Conservation (phyloP, 2,113 vertebrate species). For the Phyllopteryx taeniolatus region DNA sequence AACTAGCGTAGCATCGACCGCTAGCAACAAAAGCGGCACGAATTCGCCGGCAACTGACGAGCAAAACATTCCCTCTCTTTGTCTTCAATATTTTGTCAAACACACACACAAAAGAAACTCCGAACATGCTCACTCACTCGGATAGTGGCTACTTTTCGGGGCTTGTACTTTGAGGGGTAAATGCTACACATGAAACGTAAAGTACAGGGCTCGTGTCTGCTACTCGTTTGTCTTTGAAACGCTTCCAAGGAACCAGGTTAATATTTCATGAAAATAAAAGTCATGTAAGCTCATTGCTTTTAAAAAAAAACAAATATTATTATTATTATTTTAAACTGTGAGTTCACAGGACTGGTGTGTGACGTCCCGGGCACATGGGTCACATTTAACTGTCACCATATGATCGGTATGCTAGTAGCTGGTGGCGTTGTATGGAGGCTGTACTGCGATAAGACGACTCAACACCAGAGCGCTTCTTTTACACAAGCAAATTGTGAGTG, state of each 20-base stretch:
- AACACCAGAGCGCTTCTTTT: background rate
- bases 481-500: background rate
- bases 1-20: conserved; percentile 37
- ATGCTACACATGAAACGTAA: background rate
- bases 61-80: background rate
- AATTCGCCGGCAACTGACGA: background rate
- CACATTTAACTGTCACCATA: conserved; percentile 1
- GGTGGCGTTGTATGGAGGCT: background rate
- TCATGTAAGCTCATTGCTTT: background rate
- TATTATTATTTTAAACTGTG: background rate
- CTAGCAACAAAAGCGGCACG: conserved; percentile 6
- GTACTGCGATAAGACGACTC: background rate
- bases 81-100: background rate
- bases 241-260: background rate
- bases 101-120: background rate
- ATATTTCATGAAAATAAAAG: background rate
- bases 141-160: background rate
- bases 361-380: background rate
- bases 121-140: conserved; percentile 4
- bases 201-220: background rate
- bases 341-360: background rate
- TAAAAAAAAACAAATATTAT: too few relatives aligned
- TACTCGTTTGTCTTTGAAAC: background rate
- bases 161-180: background rate
- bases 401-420: background rate